Conservation (phyloP, 2,113 vertebrate genomes). For the Anguilla rostrata region DNA sequence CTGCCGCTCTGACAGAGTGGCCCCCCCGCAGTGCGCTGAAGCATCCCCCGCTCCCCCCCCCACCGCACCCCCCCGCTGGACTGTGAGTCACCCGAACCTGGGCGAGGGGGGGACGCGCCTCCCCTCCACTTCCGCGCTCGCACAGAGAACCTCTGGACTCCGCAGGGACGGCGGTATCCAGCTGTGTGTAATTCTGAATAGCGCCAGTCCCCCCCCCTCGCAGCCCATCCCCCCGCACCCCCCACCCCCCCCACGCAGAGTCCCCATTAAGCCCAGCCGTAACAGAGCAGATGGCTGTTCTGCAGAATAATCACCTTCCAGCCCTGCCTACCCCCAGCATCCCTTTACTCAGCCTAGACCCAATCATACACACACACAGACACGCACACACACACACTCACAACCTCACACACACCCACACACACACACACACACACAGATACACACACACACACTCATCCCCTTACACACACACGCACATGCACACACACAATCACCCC, state of each 20-base stretch:
- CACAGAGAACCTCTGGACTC: not conserved
- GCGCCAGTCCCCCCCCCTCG: not conserved
- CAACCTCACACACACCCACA: too few relatives aligned
- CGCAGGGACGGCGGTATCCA: not conserved
- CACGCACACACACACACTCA: slow-evolving; percentile 26
- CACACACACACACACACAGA: not conserved
- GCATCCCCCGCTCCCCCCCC: not conserved
- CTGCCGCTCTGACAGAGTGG: not conserved
- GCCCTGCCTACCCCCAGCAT: not conserved
- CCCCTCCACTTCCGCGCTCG: not conserved
- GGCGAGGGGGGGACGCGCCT: too few relatives aligned
- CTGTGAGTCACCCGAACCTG: not conserved
- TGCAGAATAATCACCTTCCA: not conserved
- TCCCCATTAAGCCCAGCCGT: not conserved
- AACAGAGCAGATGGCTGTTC: not conserved
- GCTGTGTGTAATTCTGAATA: slow-evolving; percentile 13
- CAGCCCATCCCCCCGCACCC: not conserved
- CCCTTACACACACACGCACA: not conserved
- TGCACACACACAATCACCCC: too few relatives aligned
- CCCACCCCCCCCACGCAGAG: not conserved
- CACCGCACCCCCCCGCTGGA: not conserved
- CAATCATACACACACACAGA: not conserved
- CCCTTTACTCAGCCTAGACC: not conserved
- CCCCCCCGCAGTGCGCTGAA: not conserved
- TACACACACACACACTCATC: not conserved